Evolutionary conservation across 2,888 invertebrate species (phyloP), one percentile per base, ranked within the genome.

Genomic region (Trypoxylon attenuatum): DNA sequence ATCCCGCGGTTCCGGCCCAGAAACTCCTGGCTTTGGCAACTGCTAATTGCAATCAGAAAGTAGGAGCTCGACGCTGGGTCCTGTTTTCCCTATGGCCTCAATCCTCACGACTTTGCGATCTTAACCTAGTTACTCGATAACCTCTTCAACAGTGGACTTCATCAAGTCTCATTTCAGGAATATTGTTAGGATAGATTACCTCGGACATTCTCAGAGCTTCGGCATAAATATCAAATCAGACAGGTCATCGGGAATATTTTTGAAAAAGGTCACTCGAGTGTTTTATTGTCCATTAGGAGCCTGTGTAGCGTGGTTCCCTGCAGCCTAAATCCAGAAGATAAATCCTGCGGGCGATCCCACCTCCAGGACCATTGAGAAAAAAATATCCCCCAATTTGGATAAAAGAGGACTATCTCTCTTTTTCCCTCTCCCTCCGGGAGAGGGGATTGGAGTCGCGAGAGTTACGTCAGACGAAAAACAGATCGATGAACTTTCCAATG

Each of bases 401-500:
- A 33, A 33, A 33, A 10, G 33, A 6, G 8, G 10, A 33, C 10
- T n/a, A n/a, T n/a, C n/a, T n/a, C n/a, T n/a, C n/a, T n/a, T n/a
- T n/a, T n/a, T n/a, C n/a, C n/a, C n/a, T n/a, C n/a, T n/a, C n/a
- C 3, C 33, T 13, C 33, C 33, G 33, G 33, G 33, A 25, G 5
- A 8, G 5, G 25, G 33, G 54, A 63, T 47, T 39, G 23, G 59
- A 49, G 38, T 41, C 25, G 33, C 18, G 38, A 58, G 46, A 45
- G 60, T 65, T 71, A 52, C 71, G 69, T 69, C 71, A 65, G 69
- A 71, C 51, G 69, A 71, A 65, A 71, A 65, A 72, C 71, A 71
- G 69, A 71, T 72, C 71, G 71, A 71, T 71, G 59, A 41, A 64
- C 54, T 38, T 41, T 19, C 46, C 18, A 25, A 50, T 41, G 13